A percentile compares a stretch with the other conserved stretches of the same genome.
phyloP scores from a whole-genome alignment of 1,140 invertebrate genomes.

The Panagrolaimus sp. region DNA sequence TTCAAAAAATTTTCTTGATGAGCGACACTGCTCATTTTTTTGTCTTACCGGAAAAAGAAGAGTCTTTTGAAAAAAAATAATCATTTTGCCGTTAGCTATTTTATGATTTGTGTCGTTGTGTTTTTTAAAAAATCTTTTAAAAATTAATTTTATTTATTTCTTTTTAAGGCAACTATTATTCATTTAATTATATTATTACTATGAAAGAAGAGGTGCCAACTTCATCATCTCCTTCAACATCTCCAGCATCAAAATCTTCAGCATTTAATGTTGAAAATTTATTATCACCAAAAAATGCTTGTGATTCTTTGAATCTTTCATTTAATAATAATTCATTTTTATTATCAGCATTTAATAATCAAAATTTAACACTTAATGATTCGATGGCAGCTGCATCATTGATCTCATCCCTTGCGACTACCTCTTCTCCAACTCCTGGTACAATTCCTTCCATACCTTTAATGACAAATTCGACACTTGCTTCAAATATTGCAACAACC shows the following conservation, averaged over 20 bases:
- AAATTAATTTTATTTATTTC: background rate
- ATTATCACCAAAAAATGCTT: background rate
- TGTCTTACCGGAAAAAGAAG: constrained; percentile 1
- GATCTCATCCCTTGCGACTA: background rate
- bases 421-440: background rate
- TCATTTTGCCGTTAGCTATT: constrained; percentile 3
- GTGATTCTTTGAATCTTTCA: constrained; percentile 12
- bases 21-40: background rate
- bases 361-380: background rate
- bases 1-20: background rate
- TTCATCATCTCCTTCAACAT: background rate
- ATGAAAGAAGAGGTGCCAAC: constrained; percentile 2
- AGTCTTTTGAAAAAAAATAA: background rate
- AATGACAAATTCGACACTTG: background rate
- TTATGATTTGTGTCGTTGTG: constrained; percentile 11
- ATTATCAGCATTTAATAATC: background rate
- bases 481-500: background rate
- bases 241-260: background rate
- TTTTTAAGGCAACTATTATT: background rate
- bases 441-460: background rate
- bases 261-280: constrained; percentile 13
- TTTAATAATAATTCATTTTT: background rate
- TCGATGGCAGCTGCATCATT: constrained; percentile 3
- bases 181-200: too few species aligned
- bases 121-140: background rate